phyloP scores from a whole-genome alignment of 2,113 vertebrate genomes.

The Delphinus delphis region DNA sequence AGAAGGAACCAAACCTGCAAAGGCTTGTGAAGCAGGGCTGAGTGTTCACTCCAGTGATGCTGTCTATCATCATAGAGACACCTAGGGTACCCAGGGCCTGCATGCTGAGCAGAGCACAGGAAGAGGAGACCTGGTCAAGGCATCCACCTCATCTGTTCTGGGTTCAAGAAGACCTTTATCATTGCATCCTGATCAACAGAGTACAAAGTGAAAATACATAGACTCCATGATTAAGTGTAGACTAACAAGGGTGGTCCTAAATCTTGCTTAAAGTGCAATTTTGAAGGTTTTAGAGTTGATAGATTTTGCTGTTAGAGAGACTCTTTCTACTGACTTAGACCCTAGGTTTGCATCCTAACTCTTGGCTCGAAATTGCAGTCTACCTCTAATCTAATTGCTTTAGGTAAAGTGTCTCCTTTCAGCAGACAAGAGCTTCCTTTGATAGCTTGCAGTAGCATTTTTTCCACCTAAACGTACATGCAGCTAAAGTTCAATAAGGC shows the following conservation, averaged over 20 bases:
- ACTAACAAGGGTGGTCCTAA: too few species aligned
- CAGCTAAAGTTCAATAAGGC: not conserved
- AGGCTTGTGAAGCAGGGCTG: too few species aligned
- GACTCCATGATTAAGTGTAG: not conserved
- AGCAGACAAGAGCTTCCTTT: not conserved
- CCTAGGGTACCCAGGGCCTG: too few species aligned
- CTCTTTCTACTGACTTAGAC: not conserved
- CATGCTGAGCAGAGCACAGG: accelerated
- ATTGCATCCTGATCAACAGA: not conserved
- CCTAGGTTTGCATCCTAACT: not conserved
- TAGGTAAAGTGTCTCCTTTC: not conserved
- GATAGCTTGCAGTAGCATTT: not conserved
- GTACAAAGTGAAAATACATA: not conserved
- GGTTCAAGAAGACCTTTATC: not conserved
- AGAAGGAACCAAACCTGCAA: not conserved
- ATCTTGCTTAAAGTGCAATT: not conserved
- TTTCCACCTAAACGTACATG: not conserved
- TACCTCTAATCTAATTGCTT: not conserved
- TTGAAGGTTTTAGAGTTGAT: not conserved
- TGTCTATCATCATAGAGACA: not conserved
- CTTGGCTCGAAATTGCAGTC: not conserved
- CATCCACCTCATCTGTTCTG: not conserved
- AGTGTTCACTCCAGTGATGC: not conserved
- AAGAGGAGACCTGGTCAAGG: not conserved
- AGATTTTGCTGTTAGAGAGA: not conserved